Evolutionary conservation across 92 coral and sea anemone species (phyloP).

Genomic region (Epizoanthus illoricatus): DNA sequence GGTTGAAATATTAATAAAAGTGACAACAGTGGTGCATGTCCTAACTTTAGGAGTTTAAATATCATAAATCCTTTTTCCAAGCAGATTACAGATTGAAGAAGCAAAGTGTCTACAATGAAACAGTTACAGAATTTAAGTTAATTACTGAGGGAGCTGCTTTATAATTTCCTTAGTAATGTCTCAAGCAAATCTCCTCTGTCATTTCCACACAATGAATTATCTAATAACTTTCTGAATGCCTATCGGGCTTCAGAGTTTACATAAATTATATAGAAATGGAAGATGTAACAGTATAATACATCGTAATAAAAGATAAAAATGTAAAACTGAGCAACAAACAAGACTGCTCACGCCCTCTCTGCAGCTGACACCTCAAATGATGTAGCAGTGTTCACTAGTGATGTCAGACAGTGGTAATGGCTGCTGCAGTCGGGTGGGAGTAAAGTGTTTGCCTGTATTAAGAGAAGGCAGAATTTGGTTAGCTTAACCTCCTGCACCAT

Average conservation of each 20-base stretch:
- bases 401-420: constrained; percentile 92
- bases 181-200: background rate
- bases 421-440: constrained; percentile 97
- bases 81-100: too few species aligned
- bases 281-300: background rate
- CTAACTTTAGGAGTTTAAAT: too few species aligned
- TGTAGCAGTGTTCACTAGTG: constrained; percentile 93
- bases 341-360: constrained; percentile 77
- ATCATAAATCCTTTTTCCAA: too few species aligned
- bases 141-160: too few species aligned
- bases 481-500: background rate
- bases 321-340: background rate
- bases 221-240: background rate
- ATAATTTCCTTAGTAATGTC: too few species aligned
- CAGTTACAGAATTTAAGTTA: too few species aligned
- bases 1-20: too few species aligned
- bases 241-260: too few species aligned
- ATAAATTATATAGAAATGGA: background rate
- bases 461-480: background rate
- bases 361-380: constrained; percentile 91
- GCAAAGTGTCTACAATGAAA: too few species aligned
- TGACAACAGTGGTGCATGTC: too few species aligned
- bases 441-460: constrained; percentile 82
- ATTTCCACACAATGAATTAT: too few species aligned
- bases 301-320: too few species aligned